Base-by-base conservation (phyloP, 2,797 vertebrate genomes). In the Malurus splendens region DNA sequence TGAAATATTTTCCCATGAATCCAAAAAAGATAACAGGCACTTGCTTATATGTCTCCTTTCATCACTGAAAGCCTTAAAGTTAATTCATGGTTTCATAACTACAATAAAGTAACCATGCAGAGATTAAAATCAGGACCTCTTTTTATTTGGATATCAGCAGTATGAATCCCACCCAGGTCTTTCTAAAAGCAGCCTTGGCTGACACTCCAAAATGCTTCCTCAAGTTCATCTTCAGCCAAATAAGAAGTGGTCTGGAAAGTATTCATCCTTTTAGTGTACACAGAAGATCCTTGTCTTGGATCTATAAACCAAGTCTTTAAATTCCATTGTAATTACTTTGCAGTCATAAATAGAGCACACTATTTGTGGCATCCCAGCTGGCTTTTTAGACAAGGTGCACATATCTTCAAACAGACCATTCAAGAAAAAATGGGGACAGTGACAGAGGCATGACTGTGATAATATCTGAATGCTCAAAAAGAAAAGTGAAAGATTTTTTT, bases 311-410 rank as follows among this genome's bases (percentile, higher is more conserved):
- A 73, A 95, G 96, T 94, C 95, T 97, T 97, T 97, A 97, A 96
- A 97, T 97, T 97, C 96, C 96, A 95, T 96, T 97, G 93, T 97
- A 96, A 97, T 97, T 97, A 97, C 96, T 97, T 91, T 78, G 90
- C 94, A 95, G 94, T 95, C 96, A 96, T 97, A 97, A 97, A 97
- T 97, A 97, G 96, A 96, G 92, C 72, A 54, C 91, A 91, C 90
- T 95, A 96, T 97, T 96, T 96, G 95, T 97, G 95, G 97, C 94
- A 96, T 96, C 95, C 96, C 96, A 97, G 94, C 94, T 95, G 96
- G 86, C 79, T 94, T 92, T 95, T 96, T 76, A 92, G 90, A 96
- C 93, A 96, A 97, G 96, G 96, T 97, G 94, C 79, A 94, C 65
- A 85, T 68, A 95, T 90, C 88, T 92, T 93, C 87, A 94, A 94